These are phyloP conservation scores for Nothobranchius furzeri DNA, from an alignment of 2,113 vertebrate species.

Conservation along the genomic window DNA sequence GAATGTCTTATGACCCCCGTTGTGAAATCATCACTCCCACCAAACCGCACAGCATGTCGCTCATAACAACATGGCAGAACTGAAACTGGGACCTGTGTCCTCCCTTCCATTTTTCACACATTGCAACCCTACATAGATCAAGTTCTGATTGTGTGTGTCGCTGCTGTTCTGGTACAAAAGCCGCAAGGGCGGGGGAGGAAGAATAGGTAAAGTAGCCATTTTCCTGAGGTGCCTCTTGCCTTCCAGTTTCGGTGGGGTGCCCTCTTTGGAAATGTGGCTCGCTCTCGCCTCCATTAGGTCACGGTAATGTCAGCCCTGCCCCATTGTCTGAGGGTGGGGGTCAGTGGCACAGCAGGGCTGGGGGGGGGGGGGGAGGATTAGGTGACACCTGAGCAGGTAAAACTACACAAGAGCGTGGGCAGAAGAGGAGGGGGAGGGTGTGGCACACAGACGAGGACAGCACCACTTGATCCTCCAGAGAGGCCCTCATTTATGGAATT, in stretches of 20 bases:
- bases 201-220: slow-evolving; percentile 54
- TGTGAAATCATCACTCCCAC: slow-evolving; percentile 22
- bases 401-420: slow-evolving; percentile 65
- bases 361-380: slow-evolving; percentile 68
- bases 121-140: slow-evolving; percentile 52
- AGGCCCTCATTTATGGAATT: slow-evolving; percentile 63
- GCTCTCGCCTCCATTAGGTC: slow-evolving; percentile 65
- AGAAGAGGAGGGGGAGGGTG: slow-evolving; percentile 53
- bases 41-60: slow-evolving; percentile 34
- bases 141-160: slow-evolving; percentile 57
- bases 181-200: slow-evolving; percentile 32
- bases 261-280: slow-evolving; percentile 57
- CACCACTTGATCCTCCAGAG: slow-evolving; percentile 59
- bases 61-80: slow-evolving; percentile 36
- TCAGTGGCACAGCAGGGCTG: slow-evolving; percentile 57
- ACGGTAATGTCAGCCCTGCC: slow-evolving; percentile 74
- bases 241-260: slow-evolving; percentile 65
- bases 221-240: slow-evolving; percentile 35
- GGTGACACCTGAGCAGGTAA: slow-evolving; percentile 78
- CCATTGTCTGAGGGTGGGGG: slow-evolving; percentile 74
- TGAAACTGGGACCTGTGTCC: slow-evolving; percentile 43
- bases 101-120: slow-evolving; percentile 50
- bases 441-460: slow-evolving; percentile 60
- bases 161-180: slow-evolving; percentile 64
- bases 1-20: slow-evolving; percentile 1